Evolutionary conservation across 2,113 vertebrate species (phyloP), one percentile per base, ranked within the genome.

Genomic region (Upupa epops): DNA sequence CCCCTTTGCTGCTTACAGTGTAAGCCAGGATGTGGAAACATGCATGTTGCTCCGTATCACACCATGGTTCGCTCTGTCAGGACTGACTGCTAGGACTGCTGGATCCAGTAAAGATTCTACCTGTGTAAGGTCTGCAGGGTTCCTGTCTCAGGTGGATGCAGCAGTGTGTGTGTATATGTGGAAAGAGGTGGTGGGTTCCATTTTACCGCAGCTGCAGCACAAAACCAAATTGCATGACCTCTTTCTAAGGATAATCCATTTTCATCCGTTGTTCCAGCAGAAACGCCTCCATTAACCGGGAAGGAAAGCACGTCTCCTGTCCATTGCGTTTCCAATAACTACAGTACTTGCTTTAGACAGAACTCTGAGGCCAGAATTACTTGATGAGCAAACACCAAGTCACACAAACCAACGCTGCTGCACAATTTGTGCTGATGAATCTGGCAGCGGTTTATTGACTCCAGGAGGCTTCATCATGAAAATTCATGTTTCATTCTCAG

Each of bases 311-410:
- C 66, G 25, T 81, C n/a, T 76, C 89, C 48, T 85, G 31, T 32
- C 22, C 13, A 32, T 3, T 82, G 36, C 79, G 48, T 89, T 94
- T 83, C 22, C 70, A 83, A 13, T 59, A 88, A 46, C 46, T 70
- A 77, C 61, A 54, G 42, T 69, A 64, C 48, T 95, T 84, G 46
- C 64, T 31, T 82, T 94, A 56, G 76, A 82, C 72, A 48, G 21
- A 86, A 88, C 73, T 29, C 42, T 29, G 12, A 51, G 48, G 60
- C 79, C 87, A 92, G 58, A 82, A 86, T 93, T 84, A 72, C 17
- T 75, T 90, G 63, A 75, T 63, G 90, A 86, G 83, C 63, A 94
- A 94, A 95, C 89, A 25, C 26, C 21, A 91, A 79, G 22, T 75
- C 55, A 60, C 20, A 60, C 25, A 91, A 93, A 78, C 13, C 14